These are phyloP conservation scores for Premnoplex brunnescens DNA, from an alignment of 2,797 vertebrate species.

Conservation along the genomic window DNA sequence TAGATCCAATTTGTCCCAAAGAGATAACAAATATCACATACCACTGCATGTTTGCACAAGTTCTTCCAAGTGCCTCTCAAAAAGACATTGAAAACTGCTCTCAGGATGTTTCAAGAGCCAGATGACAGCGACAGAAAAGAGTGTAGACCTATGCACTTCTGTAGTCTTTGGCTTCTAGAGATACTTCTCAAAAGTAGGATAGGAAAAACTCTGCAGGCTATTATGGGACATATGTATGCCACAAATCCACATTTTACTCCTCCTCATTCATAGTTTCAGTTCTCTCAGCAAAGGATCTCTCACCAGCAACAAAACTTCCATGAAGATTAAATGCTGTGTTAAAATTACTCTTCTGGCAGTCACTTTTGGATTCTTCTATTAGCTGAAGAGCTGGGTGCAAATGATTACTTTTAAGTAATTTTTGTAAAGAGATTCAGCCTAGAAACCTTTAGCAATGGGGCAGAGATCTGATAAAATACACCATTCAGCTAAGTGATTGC, in stretches of 20 bases:
- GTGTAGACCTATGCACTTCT: background rate
- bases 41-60: accelerated
- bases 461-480: background rate
- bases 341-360: background rate
- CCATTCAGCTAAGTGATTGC: background rate
- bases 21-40: background rate
- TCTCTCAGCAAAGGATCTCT: background rate
- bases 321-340: background rate
- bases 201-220: background rate
- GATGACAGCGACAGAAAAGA: background rate
- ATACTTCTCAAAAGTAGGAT: background rate
- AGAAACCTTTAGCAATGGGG: background rate
- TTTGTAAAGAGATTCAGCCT: background rate
- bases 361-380: background rate
- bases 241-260: background rate
- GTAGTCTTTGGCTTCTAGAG: background rate
- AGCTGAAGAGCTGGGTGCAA: background rate
- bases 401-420: background rate
- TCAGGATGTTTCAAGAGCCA: background rate
- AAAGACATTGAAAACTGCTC: background rate
- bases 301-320: background rate
- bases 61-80: background rate
- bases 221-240: background rate
- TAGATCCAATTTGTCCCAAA: background rate
- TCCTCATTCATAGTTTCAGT: background rate